Conservation (phyloP, 2,797 vertebrate genomes). For the Peromyscus aztecus region DNA sequence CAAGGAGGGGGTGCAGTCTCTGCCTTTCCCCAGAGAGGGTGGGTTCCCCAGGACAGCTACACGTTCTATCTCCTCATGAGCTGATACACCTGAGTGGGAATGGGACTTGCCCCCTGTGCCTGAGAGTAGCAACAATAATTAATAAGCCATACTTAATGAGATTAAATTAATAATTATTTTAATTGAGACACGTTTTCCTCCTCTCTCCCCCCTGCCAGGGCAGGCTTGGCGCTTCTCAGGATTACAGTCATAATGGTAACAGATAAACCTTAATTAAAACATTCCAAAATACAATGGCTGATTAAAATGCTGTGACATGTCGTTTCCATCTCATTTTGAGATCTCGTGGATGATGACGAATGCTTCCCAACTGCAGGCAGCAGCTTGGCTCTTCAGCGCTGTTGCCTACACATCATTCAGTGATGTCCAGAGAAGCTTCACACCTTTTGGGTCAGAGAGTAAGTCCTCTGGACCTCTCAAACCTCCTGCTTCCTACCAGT, state of each 20-base stretch:
- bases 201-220: conserved; percentile 57
- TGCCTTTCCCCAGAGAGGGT: background rate
- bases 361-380: background rate
- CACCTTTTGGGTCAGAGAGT: background rate
- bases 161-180: conserved; percentile 79
- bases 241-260: conserved; percentile 75
- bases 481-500: background rate
- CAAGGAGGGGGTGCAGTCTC: background rate
- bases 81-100: background rate
- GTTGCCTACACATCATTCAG: background rate
- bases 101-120: background rate
- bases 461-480: accelerated
- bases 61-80: background rate
- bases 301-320: conserved; percentile 76
- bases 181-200: conserved; percentile 68
- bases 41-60: background rate
- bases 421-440: background rate
- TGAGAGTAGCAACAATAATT: conserved; percentile 61
- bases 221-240: conserved; percentile 61
- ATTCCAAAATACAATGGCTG: conserved; percentile 72
- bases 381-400: background rate
- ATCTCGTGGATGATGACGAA: background rate
- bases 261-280: conserved; percentile 83
- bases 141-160: conserved; percentile 73
- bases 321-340: conserved; percentile 43